Evolutionary conservation across 2,888 invertebrate species (phyloP), one percentile per base, ranked within the genome.

Genomic region (Penaeus monodon): DNA sequence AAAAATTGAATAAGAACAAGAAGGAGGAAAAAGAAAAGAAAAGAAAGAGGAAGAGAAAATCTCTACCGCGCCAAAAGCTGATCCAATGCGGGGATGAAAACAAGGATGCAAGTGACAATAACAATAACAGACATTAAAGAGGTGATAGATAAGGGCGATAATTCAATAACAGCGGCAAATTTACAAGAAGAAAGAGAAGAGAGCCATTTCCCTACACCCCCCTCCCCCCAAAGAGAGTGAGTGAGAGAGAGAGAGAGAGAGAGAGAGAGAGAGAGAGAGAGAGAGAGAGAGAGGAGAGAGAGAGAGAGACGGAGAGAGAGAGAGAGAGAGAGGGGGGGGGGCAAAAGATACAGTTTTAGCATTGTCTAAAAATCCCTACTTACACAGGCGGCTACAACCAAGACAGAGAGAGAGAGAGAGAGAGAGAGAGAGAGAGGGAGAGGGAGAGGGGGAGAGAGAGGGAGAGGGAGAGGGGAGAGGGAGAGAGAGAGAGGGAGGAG

Each of bases 321-420:
- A 29, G 29, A 8, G 68, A 68, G 33, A 3, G 33, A 33, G 33
- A 33, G 33, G 29, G 7, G 29, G 7, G 7, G 7, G 17, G 33
- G 33, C 33, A 33, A 33, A 33, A 33, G 33, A 33, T 33, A 33
- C 33, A 33, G 33, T 33, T 33, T 33, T 33, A 33, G 33, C 33
- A 33, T 33, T 3, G 33, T 33, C 33, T 2, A 33, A 33, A 33
- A 33, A 33, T 33, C 33, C 33, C 33, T 33, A 33, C 33, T 33
- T 33, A 33, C 33, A 33, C 33, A 33, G 33, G 33, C 33, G 33
- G 33, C 33, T 33, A 3, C 33, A 33, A 3, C 33, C 3, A 3
- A 33, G 33, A 33, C 33, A 68, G 68, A 68, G 79, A 79, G 79
- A 79, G 79, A 79, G 79, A 79, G 79, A 79, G 79, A 79, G 63